These are phyloP conservation scores for Coecobrya sp. DNA, from an alignment of 2,888 invertebrate genomes.

Conservation along the genomic window DNA sequence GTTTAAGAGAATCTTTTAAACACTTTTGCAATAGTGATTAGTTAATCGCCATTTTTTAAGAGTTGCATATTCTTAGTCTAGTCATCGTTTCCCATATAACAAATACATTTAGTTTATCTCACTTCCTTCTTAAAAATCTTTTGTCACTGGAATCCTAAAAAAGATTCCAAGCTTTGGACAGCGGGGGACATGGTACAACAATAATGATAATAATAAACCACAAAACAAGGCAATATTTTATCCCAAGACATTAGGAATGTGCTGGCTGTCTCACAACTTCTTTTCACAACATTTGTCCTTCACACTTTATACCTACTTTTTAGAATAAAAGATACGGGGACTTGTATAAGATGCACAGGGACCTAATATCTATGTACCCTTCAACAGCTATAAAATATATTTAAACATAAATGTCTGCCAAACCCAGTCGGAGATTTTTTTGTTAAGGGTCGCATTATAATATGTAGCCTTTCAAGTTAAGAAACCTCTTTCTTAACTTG, in stretches of 20 bases:
- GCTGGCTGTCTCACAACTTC: constrained; percentile 73
- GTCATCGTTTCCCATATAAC: not conserved
- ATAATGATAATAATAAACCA: constrained; percentile 78
- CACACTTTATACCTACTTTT: not conserved
- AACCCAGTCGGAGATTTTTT: not conserved
- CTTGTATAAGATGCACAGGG: not conserved
- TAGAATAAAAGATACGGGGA: too few relatives aligned
- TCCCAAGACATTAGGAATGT: constrained; percentile 75
- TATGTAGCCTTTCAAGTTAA: not conserved
- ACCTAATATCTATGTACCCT: too few relatives aligned
- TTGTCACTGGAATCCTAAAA: constrained; percentile 27
- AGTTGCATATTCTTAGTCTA: too few relatives aligned
- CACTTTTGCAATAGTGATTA: too few relatives aligned
- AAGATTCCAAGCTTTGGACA: constrained; percentile 60
- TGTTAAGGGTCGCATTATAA: not conserved
- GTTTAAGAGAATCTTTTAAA: too few relatives aligned
- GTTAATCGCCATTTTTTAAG: too few relatives aligned
- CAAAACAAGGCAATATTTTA: constrained; percentile 79
- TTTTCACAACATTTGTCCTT: not conserved
- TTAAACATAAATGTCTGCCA: not conserved
- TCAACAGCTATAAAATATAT: too few relatives aligned
- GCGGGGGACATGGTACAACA: constrained; percentile 57
- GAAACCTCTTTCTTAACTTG: too few relatives aligned
- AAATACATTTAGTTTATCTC: not conserved
- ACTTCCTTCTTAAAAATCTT: constrained; percentile 12